These are phyloP conservation scores for Herminia tarsipennalis DNA, from an alignment of 2,888 invertebrate species.

Conservation along the genomic window DNA sequence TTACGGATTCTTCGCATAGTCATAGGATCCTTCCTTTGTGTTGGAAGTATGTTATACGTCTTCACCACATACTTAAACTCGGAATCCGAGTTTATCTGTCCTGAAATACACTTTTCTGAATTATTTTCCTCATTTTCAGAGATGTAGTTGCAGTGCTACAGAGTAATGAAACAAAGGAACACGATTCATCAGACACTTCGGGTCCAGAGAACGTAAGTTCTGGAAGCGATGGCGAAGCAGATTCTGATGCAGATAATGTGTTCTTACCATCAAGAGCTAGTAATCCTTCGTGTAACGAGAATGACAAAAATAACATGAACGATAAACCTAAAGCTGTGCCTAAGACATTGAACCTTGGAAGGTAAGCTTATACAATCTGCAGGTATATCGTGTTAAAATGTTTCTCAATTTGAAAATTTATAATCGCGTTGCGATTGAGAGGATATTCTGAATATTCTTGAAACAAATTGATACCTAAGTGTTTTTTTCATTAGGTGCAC, in stretches of 20 bases:
- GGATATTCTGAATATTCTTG: background rate
- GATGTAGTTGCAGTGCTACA: conserved; percentile 90
- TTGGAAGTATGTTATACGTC: too few species aligned
- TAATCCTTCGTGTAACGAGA: conserved; percentile 57
- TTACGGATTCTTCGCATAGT: too few species aligned
- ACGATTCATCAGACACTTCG: conserved; percentile 82
- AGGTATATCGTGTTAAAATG: background rate
- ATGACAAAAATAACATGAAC: conserved; percentile 48
- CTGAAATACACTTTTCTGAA: too few species aligned
- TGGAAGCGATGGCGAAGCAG: conserved; percentile 78
- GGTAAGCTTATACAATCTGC: conserved; percentile 50
- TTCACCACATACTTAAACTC: too few species aligned
- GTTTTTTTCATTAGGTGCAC: conserved; percentile 67
- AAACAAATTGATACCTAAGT: background rate
- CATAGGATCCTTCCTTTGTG: too few species aligned
- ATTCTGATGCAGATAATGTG: conserved; percentile 81
- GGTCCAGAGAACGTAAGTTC: conserved; percentile 89
- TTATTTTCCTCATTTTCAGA: conserved; percentile 78
- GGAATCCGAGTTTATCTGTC: too few species aligned
- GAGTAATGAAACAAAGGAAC: conserved; percentile 87
- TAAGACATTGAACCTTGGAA: conserved; percentile 78
- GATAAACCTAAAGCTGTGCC: conserved; percentile 72
- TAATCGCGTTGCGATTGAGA: too few species aligned
- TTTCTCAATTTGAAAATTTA: too few species aligned
- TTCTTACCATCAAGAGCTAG: conserved; percentile 76